Base-by-base conservation (phyloP, 2,797 vertebrate species). In the Scomberomorus guttatus region DNA sequence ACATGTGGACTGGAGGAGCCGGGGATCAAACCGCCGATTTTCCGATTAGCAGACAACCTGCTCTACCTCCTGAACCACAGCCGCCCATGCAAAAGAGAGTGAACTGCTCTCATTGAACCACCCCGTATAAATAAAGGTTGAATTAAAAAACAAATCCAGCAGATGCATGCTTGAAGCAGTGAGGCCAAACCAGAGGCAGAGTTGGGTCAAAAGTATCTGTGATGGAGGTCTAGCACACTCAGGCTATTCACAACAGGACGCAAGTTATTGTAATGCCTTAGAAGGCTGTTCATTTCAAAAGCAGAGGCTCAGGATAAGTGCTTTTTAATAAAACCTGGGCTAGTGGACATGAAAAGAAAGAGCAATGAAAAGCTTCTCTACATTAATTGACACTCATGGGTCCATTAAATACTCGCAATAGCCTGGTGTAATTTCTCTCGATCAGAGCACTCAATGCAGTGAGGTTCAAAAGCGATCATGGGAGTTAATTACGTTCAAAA, bases 401-500 rank as follows among this genome's bases (percentile, higher is more conserved):
- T 91, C 89, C 92, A 93, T 93, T 93, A 93, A 90, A 91, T 89
- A 77, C 85, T 88, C 20, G 79, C 84, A 60, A 62, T 69, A 72
- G 85, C 71, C 86, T 17, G 61, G 77, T 83, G 86, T 87, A 83
- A 89, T 90, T 91, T 86, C 88, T 90, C 89, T 90, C 86, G 68
- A 92, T 91, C 91, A 61, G 80, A 85, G 81, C 87, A 89, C 90
- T 91, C 86, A 74, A 79, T 87, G 86, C 90, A 32, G 81, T 1
- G 78, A 84, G 84, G 86, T 90, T 92, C 91, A 89, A 85, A 91
- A 91, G 87, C 76, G 84, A 90, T 91, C 88, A 89, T 83, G 86
- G 89, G 89, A 94, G 90, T 93, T 94, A 91, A 94, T 94, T 93
- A 93, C 76, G 79, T 92, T 90, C 88, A 90, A 86, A 92, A 88